Percentiles rank a stretch among this genome's conserved stretches.
phyloP scores from a whole-genome alignment of 2,113 vertebrate genomes.

The Rallus limicola region DNA sequence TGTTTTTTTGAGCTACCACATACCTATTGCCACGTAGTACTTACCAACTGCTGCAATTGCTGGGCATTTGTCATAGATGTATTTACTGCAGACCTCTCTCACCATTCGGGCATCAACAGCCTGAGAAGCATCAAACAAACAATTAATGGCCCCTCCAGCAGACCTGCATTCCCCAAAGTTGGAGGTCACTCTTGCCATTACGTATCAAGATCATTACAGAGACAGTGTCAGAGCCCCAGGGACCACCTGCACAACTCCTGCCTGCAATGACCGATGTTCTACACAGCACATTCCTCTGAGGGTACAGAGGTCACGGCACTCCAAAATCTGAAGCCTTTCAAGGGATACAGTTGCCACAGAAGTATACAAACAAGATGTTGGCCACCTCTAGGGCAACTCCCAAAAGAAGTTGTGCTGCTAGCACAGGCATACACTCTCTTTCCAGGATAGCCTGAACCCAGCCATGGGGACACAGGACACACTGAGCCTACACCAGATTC shows the following conservation, averaged over 20 bases:
- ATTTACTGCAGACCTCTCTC: conserved; percentile 89
- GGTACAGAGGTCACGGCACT: neutral
- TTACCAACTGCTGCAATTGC: conserved; percentile 90
- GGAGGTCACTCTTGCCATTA: neutral
- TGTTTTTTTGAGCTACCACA: neutral
- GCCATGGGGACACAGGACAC: neutral
- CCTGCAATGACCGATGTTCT: rapidly evolving
- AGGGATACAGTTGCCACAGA: neutral
- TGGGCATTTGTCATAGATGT: conserved; percentile 95
- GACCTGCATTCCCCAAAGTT: neutral
- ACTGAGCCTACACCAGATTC: neutral
- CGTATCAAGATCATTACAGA: neutral
- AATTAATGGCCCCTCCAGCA: neutral
- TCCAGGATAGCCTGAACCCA: neutral
- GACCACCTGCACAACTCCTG: neutral
- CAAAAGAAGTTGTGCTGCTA: neutral
- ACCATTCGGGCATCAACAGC: conserved; percentile 85
- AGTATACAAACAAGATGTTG: neutral
- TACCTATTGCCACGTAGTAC: conserved; percentile 44
- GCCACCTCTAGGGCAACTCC: neutral
- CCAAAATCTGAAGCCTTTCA: neutral
- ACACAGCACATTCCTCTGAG: neutral
- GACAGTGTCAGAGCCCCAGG: neutral
- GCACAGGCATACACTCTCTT: neutral
- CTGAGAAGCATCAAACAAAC: conserved; percentile 65